Conservation (phyloP, 2,888 invertebrate species). For the Rhagonycha lutea region DNA sequence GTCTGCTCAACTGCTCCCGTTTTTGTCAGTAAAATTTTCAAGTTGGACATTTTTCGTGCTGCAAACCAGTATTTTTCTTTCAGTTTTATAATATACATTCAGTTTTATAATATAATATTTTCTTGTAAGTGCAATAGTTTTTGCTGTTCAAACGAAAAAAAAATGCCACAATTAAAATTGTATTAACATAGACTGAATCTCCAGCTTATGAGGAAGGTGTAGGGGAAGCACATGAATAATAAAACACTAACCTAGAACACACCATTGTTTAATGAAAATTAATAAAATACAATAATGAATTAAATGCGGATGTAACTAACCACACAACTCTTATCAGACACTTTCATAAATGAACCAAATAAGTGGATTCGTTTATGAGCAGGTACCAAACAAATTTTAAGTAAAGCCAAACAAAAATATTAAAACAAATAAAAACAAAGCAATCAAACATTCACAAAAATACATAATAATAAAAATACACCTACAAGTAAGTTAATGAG, state of each 20-base stretch:
- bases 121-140: too few species aligned
- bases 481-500: conserved; percentile 30
- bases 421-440: not conserved
- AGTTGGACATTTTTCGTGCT: too few species aligned
- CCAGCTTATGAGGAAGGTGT: not conserved
- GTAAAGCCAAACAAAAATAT: not conserved
- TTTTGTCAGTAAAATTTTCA: too few species aligned
- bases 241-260: conserved; percentile 58
- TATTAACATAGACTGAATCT: too few species aligned
- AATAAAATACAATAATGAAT: conserved; percentile 66
- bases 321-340: conserved; percentile 36
- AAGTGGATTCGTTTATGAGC: not conserved
- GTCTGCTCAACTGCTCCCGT: too few species aligned
- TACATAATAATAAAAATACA: conserved; percentile 57
- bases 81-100: too few species aligned
- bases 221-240: not conserved
- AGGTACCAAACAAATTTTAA: not conserved
- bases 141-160: too few species aligned
- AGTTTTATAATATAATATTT: too few species aligned
- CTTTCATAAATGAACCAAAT: conserved; percentile 2
- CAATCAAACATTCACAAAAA: not conserved
- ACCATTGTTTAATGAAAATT: conserved; percentile 76
- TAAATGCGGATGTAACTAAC: conserved; percentile 68
- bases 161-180: too few species aligned
- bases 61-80: too few species aligned